Conservation (phyloP, 2,113 vertebrate genomes). For the Lota lota region DNA sequence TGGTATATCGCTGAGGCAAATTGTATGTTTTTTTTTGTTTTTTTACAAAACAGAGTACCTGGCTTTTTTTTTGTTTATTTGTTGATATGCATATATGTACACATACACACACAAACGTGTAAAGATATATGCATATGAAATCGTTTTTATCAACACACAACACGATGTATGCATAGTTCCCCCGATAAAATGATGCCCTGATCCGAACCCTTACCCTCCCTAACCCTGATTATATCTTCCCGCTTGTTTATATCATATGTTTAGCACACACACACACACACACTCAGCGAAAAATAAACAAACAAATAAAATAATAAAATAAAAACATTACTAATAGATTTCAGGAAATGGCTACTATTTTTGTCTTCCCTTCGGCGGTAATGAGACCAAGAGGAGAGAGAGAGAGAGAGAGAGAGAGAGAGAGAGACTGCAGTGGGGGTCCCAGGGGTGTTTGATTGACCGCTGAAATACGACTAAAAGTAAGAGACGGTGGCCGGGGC, state of each 20-base stretch:
- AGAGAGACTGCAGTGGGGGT: no score
- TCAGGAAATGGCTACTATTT: conserved; percentile 54
- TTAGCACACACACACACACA: conserved; percentile 86
- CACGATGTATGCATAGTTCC: conserved; percentile 97
- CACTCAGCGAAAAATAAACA: conserved; percentile 81
- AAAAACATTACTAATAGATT: conserved; percentile 63
- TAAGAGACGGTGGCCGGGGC: conserved; percentile 11
- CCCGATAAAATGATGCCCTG: conserved; percentile 53
- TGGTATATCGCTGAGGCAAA: conserved; percentile 94
- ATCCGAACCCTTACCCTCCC: conserved; percentile 39
- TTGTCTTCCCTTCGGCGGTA: conserved; percentile 58
- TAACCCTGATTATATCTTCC: conserved; percentile 54
- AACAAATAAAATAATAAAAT: conserved; percentile 30
- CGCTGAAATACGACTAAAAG: no score
- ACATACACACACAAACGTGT: conserved; percentile 69
- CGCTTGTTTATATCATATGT: conserved; percentile 82
- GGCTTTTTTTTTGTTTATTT: conserved; percentile 81
- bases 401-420: no score
- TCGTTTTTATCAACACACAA: conserved; percentile 82
- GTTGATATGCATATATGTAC: conserved; percentile 72
- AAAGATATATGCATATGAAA: conserved; percentile 73
- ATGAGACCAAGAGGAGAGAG: conserved; percentile 41
- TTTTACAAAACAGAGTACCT: conserved; percentile 99
- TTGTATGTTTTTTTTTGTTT: conserved; percentile 79
- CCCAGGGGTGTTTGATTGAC: no score